These are phyloP conservation scores for Sclerodermus sp. DNA, from an alignment of 2,888 invertebrate species.

Conservation along the genomic window DNA sequence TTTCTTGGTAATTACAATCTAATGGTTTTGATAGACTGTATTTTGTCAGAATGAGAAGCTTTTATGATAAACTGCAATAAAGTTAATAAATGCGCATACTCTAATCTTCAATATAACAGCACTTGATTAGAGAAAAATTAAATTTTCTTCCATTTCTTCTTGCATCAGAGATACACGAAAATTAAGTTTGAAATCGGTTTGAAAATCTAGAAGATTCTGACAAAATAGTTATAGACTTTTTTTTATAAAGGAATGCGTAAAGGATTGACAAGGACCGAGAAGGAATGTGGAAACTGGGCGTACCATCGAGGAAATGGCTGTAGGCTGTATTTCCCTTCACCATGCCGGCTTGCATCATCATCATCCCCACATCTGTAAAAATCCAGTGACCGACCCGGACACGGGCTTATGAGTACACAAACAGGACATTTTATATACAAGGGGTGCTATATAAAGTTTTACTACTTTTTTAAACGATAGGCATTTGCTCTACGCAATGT, in stretches of 20 bases:
- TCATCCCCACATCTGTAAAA: constrained; percentile 95
- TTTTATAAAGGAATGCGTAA: constrained; percentile 13
- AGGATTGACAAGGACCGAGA: constrained; percentile 21
- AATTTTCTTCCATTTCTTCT: too few species aligned
- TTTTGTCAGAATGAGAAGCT: neutral
- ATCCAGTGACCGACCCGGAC: constrained; percentile 49
- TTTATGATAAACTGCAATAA: too few species aligned
- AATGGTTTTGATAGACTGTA: neutral
- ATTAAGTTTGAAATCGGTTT: too few species aligned
- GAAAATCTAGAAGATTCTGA: constrained; percentile 19
- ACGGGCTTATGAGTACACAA: constrained; percentile 25
- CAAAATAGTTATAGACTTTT: constrained; percentile 13
- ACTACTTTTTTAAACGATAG: too few species aligned
- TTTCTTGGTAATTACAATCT: too few species aligned
- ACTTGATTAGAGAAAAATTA: too few species aligned
- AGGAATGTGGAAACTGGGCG: constrained; percentile 59
- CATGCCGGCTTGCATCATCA: constrained; percentile 96
- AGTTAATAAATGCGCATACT: too few species aligned
- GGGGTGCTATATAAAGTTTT: neutral
- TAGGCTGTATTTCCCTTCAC: constrained; percentile 84
- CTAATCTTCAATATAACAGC: too few species aligned
- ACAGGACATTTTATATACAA: constrained; percentile 5
- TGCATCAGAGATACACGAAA: too few species aligned
- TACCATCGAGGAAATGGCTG: constrained; percentile 80
- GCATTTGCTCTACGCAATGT: too few species aligned